Evolutionary conservation across 2,797 vertebrate genomes (phyloP), one percentile per base, ranked within the genome.

Genomic region (Oreochromis mossambicus): DNA sequence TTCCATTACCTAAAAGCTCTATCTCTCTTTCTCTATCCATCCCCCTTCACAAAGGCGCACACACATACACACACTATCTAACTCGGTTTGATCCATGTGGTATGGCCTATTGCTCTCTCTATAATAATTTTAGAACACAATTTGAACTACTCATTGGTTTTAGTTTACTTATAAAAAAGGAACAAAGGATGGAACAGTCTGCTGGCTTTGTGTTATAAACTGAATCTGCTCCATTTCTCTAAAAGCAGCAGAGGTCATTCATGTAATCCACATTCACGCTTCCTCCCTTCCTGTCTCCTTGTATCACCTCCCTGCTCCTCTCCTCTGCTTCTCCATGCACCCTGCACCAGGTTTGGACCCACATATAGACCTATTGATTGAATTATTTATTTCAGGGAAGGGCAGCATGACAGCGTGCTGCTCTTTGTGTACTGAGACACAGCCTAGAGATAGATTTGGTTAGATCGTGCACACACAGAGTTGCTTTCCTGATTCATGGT

Each of bases 301-400:
- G 21, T 56, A 48, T 88, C 80, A 81, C 52, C 75, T 66, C 77
- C 24, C 26, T n/a, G 46, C 75, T 84, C 55, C 52, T 68, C 50
- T 54, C 11, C 86, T 81, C 80, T 78, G 68, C 83, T 86, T 73
- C 82, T 85, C 85, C 85, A 26, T 61, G 73, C 85, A 10, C 55
- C 50, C 82, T 55, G 54, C 24, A 66, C 82, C 91, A 58, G 81
- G 79, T 93, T 91, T 84, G 91, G 87, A 89, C 52, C 75, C 70
- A 81, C 89, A 92, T 90, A 86, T 79, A 90, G 83, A 89, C 80
- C 56, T 91, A 89, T 88, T 84, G 92, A 92, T 88, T 96, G 82
- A 95, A 95, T 95, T 87, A 96, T 96, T 95, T 82, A 95, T 95
- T 89, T 85, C 43, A 54, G 80, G 70, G 87, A 91, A 93, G 92